Percentiles rank a stretch among this genome's conserved stretches.
phyloP scores from a whole-genome alignment of 2,888 invertebrate species.

The Callimorpha dominula region DNA sequence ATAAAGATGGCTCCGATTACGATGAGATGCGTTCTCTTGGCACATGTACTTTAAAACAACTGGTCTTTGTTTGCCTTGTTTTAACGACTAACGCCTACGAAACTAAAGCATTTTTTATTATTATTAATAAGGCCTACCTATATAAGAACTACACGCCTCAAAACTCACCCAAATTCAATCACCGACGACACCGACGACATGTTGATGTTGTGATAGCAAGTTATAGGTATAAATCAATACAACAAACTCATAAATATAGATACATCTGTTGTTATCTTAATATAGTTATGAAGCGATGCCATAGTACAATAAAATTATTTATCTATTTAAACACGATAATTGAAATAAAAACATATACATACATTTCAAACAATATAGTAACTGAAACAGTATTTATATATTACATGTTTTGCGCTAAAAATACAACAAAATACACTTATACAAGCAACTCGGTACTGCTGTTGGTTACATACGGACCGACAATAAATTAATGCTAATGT shows the following conservation, averaged over 20 bases:
- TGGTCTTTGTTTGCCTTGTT: neutral
- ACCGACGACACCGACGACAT: neutral
- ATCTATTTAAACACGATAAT: conserved; percentile 45
- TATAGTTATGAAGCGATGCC: conserved; percentile 50
- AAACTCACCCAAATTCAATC: neutral
- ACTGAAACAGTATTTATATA: conserved; percentile 72
- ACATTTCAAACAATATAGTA: conserved; percentile 68
- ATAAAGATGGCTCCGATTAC: neutral
- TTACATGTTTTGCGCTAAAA: conserved; percentile 70
- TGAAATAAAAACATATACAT: conserved; percentile 59
- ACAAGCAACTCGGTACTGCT: conserved; percentile 74
- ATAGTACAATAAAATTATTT: conserved; percentile 43
- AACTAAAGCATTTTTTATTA: neutral
- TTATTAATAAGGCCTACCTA: too few relatives aligned
- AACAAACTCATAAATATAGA: conserved; percentile 34
- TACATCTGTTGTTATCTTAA: conserved; percentile 44
- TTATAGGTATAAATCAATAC: conserved; percentile 26
- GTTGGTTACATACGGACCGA: conserved; percentile 67
- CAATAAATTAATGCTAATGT: conserved; percentile 66
- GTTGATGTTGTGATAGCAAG: neutral
- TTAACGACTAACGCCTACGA: neutral
- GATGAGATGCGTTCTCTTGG: neutral
- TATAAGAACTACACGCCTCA: neutral
- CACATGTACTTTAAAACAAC: neutral
- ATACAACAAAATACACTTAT: conserved; percentile 82